A percentile compares a stretch with the other conserved stretches of the same genome.
These are phyloP conservation scores for Penaeus monodon DNA, from an alignment of 2,888 invertebrate species.

Conservation along the genomic window DNA sequence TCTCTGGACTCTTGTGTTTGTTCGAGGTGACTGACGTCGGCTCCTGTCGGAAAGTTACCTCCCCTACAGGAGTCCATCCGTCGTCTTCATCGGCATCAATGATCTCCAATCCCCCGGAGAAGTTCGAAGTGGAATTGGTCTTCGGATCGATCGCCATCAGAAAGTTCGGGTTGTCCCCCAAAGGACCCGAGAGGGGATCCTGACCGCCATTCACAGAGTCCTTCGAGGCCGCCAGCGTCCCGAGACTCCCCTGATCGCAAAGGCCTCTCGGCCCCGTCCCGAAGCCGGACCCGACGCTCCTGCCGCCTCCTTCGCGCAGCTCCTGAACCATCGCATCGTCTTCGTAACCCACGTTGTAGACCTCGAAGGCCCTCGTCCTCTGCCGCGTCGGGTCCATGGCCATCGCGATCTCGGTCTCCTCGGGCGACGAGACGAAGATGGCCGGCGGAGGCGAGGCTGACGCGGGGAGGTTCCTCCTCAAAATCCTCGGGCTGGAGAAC, in stretches of 20 bases:
- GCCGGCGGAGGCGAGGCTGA: constrained; percentile 13
- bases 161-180: too few species aligned
- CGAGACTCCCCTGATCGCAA: too few species aligned
- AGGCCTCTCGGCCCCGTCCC: too few species aligned
- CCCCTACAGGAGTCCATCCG: constrained; percentile 46
- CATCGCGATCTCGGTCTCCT: constrained; percentile 41
- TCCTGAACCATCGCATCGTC: constrained; percentile 1
- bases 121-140: background rate
- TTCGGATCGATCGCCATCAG: background rate
- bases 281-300: too few species aligned
- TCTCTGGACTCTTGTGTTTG: background rate
- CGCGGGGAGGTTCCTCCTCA: background rate
- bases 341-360: constrained; percentile 31
- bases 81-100: background rate
- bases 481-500: background rate
- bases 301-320: too few species aligned
- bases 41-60: constrained; percentile 15
- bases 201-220: too few species aligned
- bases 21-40: background rate
- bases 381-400: constrained; percentile 42
- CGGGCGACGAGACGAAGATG: constrained; percentile 46
- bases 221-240: too few species aligned
- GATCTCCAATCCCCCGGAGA: background rate
- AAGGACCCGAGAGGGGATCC: too few species aligned
- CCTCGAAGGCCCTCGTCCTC: constrained; percentile 38